These are phyloP conservation scores for Ceratina calcarata DNA, from an alignment of 1,140 invertebrate genomes.

Conservation along the genomic window DNA sequence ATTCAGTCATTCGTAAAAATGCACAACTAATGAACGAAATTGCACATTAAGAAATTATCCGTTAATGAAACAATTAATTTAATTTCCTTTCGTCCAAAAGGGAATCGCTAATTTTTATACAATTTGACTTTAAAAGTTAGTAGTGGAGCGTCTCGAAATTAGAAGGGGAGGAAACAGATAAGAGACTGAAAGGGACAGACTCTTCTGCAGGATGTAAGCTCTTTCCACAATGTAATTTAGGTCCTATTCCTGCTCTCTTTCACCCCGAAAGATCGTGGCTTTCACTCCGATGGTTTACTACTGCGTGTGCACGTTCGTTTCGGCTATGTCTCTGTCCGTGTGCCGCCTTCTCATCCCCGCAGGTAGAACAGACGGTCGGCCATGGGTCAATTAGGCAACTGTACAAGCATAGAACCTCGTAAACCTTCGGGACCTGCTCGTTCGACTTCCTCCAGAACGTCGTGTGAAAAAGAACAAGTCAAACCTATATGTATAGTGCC, in stretches of 20 bases:
- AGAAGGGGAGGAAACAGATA: constrained; percentile 3
- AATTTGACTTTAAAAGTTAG: too few relatives aligned
- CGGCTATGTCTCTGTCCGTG: constrained; percentile 46
- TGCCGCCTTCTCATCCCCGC: constrained; percentile 65
- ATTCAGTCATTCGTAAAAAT: too few relatives aligned
- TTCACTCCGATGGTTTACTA: constrained; percentile 44
- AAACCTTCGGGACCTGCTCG: constrained; percentile 55
- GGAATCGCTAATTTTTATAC: too few relatives aligned
- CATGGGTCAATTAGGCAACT: constrained; percentile 63
- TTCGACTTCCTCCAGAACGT: constrained; percentile 45
- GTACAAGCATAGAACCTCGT: constrained; percentile 62
- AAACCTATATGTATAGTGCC: neutral
- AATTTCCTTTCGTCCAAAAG: too few relatives aligned
- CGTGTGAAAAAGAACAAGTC: constrained; percentile 44
- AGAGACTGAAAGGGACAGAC: constrained; percentile 9
- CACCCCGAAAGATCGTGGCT: constrained; percentile 49
- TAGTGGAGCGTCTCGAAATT: neutral
- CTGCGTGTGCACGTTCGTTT: constrained; percentile 50
- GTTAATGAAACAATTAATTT: too few relatives aligned
- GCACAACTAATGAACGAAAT: too few relatives aligned
- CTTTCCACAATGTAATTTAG: constrained; percentile 35
- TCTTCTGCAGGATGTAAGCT: constrained; percentile 15
- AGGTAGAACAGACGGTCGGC: constrained; percentile 63
- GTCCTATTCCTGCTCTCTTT: constrained; percentile 54
- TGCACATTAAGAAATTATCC: too few relatives aligned